phyloP scores from a whole-genome alignment of 92 coral and sea anemone genomes.

The Ricordea florida region DNA sequence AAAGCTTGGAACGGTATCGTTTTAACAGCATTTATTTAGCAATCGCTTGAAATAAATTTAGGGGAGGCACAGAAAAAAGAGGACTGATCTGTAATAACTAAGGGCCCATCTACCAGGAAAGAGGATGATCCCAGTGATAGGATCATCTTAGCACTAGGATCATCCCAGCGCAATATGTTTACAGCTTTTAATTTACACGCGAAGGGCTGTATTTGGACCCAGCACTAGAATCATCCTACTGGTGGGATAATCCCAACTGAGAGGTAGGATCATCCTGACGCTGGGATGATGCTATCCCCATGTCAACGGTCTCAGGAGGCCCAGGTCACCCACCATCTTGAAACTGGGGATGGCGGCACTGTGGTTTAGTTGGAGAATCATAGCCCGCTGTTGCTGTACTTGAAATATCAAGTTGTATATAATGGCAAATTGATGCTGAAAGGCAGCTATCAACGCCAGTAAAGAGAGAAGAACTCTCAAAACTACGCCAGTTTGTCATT shows the following conservation, averaged over 20 bases:
- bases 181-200: not conserved
- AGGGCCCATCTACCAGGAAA: too few species aligned
- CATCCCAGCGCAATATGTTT: not conserved
- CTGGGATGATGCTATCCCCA: not conserved
- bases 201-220: too few species aligned
- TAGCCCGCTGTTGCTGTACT: constrained; percentile 10
- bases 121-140: too few species aligned
- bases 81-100: too few species aligned
- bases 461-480: not conserved
- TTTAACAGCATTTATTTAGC: too few species aligned
- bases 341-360: constrained; percentile 4
- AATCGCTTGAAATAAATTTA: too few species aligned
- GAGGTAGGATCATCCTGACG: too few species aligned
- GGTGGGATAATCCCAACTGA: too few species aligned
- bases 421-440: constrained; percentile 16
- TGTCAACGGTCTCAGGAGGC: not conserved
- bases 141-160: constrained; percentile 14
- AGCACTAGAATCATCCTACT: too few species aligned
- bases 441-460: not conserved
- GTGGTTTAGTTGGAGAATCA: constrained; percentile 5
- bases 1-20: too few species aligned
- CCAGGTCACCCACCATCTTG: not conserved
- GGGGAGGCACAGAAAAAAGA: too few species aligned
- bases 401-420: constrained; percentile 7
- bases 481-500: not conserved